A percentile compares a stretch with the other conserved stretches of the same genome.
Conservation (phyloP, 2,113 vertebrate genomes). For the Ophthalmolycus amberensis region DNA sequence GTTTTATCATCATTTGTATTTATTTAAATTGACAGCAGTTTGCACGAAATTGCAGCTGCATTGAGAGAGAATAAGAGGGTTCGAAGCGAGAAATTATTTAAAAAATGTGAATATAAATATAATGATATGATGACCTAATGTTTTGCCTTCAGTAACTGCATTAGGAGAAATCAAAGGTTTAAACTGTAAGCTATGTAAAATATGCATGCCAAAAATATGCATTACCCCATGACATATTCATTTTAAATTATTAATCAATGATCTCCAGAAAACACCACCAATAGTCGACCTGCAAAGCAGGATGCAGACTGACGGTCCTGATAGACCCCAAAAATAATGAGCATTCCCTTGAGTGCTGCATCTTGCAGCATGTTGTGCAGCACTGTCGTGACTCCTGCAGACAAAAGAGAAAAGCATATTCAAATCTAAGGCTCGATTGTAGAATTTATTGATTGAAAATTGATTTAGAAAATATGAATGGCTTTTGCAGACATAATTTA, state of each 20-base stretch:
- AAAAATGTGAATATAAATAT: not conserved
- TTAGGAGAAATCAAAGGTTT: not conserved
- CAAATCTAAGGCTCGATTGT: slow-evolving; percentile 3
- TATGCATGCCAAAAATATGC: not conserved
- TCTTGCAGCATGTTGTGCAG: slow-evolving; percentile 1
- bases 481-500: not conserved
- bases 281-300: not conserved
- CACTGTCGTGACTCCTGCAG: slow-evolving; percentile 29
- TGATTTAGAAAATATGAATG: slow-evolving; percentile 20
- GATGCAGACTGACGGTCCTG: not conserved
- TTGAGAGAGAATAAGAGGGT: not conserved
- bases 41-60: not conserved
- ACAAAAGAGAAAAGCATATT: slow-evolving; percentile 26
- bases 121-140: not conserved
- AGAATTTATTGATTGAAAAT: slow-evolving; percentile 16
- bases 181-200: not conserved
- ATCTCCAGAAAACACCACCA: not conserved
- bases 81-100: not conserved
- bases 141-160: not conserved
- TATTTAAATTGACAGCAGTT: not conserved
- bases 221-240: not conserved
- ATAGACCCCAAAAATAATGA: not conserved
- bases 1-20: not conserved
- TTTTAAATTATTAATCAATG: not conserved
- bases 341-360: not conserved